These are phyloP conservation scores for Mylabris sibirica DNA, from an alignment of 2,888 invertebrate genomes.

Conservation along the genomic window DNA sequence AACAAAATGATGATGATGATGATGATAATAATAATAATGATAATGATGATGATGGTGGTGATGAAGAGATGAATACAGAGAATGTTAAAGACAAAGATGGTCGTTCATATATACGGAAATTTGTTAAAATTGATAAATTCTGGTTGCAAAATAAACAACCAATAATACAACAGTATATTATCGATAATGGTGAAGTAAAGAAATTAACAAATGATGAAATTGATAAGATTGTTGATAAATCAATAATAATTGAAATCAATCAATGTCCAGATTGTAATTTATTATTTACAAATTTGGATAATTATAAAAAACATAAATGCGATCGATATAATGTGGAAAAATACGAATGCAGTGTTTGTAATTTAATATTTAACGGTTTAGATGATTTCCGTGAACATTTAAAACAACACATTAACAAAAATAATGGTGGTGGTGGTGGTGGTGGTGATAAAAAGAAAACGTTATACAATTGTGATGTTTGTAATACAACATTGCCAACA, in stretches of 20 bases:
- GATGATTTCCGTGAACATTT: constrained; percentile 67
- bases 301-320: constrained; percentile 62
- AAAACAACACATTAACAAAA: constrained; percentile 64
- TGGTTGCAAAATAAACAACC: constrained; percentile 59
- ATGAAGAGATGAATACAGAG: constrained; percentile 29
- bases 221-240: constrained; percentile 36
- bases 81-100: constrained; percentile 61
- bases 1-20: constrained; percentile 26
- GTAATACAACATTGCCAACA: constrained; percentile 71
- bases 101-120: constrained; percentile 63
- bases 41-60: constrained; percentile 29
- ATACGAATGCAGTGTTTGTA: constrained; percentile 64
- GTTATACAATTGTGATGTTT: constrained; percentile 67
- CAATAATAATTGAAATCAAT: constrained; percentile 55
- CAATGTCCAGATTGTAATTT: constrained; percentile 62
- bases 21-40: constrained; percentile 19
- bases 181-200: constrained; percentile 46
- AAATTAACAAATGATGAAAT: constrained; percentile 46
- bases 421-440: no score
- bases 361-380: constrained; percentile 59
- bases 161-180: constrained; percentile 46
- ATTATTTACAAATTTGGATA: constrained; percentile 61
- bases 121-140: constrained; percentile 68
- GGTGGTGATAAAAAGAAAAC: constrained; percentile 35
- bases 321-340: constrained; percentile 55